phyloP scores from a whole-genome alignment of 2,113 vertebrate species.

The Taxidea taxus region DNA sequence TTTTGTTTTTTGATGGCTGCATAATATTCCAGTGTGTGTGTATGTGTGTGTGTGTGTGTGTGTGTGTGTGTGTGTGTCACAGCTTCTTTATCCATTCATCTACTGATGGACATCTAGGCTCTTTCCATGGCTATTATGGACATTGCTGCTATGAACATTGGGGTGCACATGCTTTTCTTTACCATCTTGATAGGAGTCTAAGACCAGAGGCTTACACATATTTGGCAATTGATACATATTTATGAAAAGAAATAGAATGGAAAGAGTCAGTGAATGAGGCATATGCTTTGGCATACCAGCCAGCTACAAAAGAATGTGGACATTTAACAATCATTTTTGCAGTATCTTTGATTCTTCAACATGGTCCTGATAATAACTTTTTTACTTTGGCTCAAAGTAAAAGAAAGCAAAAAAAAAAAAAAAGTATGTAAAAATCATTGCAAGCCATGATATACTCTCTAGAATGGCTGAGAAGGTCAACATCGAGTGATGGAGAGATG shows the following conservation, averaged over 20 bases:
- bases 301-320: not conserved
- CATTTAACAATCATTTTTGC: not conserved
- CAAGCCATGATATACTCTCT: not conserved
- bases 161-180: not conserved
- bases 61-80: no score
- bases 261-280: not conserved
- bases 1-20: no score
- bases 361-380: not conserved
- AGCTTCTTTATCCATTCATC: no score
- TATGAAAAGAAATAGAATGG: constrained; percentile 15
- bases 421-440: not conserved
- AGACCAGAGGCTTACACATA: not conserved
- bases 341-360: not conserved
- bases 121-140: no score
- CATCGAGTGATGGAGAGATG: not conserved
- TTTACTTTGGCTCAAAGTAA: not conserved
- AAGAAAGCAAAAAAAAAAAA: not conserved
- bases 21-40: no score
- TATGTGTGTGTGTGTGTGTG: no score
- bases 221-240: not conserved
- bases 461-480: not conserved
- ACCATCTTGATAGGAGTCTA: not conserved
- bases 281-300: not conserved
- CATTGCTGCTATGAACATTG: no score
- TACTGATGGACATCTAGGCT: no score